phyloP scores from a whole-genome alignment of 1,140 invertebrate species.

The Euura lappo region DNA sequence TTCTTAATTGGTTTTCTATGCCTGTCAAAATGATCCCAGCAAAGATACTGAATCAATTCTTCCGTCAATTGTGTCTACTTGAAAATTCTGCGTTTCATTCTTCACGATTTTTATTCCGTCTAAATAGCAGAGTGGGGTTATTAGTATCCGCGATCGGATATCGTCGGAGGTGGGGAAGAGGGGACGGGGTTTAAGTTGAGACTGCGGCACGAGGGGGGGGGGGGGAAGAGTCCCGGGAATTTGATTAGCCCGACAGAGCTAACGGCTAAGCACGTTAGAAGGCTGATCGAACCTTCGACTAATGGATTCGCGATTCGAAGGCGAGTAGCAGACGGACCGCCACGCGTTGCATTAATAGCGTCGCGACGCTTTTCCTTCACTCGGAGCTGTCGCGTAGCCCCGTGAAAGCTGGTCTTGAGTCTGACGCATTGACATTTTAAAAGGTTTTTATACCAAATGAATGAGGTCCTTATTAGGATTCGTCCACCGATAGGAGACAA shows the following conservation, averaged over 20 bases:
- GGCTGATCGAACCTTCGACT: background rate
- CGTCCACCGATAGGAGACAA: background rate
- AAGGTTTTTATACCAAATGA: slow-evolving; percentile 13
- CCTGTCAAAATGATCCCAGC: too few species aligned
- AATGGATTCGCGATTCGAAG: background rate
- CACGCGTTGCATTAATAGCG: slow-evolving; percentile 12
- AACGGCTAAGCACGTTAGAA: slow-evolving; percentile 6
- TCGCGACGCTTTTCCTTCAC: slow-evolving; percentile 1
- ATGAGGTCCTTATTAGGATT: slow-evolving; percentile 15
- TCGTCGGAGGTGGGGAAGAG: background rate
- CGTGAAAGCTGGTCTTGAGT: background rate
- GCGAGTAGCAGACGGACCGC: background rate
- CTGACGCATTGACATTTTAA: slow-evolving; percentile 13
- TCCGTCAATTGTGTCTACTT: slow-evolving; percentile 20
- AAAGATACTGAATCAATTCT: background rate
- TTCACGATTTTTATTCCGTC: background rate
- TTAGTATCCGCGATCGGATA: background rate
- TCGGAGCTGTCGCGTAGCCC: background rate
- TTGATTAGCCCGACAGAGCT: slow-evolving; percentile 6
- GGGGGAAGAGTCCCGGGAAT: background rate
- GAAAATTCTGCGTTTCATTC: slow-evolving; percentile 3
- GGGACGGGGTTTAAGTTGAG: background rate
- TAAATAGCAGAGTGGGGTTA: background rate
- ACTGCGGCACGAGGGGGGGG: background rate
- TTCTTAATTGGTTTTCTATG: too few species aligned